A percentile compares a stretch with the other conserved stretches of the same genome.
These are phyloP conservation scores for Thalassarche chlororhynchos DNA, from an alignment of 2,113 vertebrate species.

Conservation along the genomic window DNA sequence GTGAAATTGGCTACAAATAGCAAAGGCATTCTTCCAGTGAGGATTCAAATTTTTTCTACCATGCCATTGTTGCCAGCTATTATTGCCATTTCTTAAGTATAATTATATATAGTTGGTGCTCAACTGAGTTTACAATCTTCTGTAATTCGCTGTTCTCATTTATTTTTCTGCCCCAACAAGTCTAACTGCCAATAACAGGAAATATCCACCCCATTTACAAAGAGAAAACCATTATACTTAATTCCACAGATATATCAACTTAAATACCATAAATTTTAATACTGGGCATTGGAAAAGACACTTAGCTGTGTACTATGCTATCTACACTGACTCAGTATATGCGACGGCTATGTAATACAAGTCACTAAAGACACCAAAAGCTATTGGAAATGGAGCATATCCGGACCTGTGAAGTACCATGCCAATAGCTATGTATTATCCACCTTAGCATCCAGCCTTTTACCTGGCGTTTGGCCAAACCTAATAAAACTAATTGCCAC, in stretches of 20 bases:
- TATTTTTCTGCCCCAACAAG: background rate
- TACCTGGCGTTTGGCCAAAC: background rate
- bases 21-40: background rate
- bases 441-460: background rate
- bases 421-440: background rate
- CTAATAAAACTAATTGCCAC: background rate
- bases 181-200: background rate
- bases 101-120: background rate
- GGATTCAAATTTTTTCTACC: background rate
- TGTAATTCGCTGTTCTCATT: background rate
- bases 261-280: background rate
- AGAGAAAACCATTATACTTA: background rate
- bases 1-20: background rate
- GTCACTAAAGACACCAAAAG: background rate
- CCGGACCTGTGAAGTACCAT: background rate
- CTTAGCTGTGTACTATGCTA: background rate
- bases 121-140: background rate
- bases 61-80: background rate
- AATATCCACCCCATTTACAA: background rate
- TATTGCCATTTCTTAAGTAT: background rate
- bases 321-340: background rate
- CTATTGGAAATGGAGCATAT: background rate
- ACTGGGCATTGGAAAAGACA: background rate
- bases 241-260: background rate
- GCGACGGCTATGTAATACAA: background rate